Evolutionary conservation across 2,797 vertebrate species (phyloP).

Genomic region (Muraenolepis orangiensis): DNA sequence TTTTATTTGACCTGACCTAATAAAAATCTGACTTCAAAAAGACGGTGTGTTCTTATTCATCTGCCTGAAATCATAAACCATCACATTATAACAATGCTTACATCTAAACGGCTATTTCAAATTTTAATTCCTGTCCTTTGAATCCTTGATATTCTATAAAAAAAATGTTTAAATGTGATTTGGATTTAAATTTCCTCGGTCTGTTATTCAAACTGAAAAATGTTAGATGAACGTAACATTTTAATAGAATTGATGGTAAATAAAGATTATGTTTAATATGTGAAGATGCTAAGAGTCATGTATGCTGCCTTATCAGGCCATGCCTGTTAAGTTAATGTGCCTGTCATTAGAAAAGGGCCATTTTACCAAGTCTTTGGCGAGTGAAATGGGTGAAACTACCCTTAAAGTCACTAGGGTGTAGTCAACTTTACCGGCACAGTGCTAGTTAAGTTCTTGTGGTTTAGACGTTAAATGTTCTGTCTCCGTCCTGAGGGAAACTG

Average conservation of each 20-base stretch:
- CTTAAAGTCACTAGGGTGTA: neutral
- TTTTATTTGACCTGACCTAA: slow-evolving; percentile 75
- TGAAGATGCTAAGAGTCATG: neutral
- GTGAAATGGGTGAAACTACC: neutral
- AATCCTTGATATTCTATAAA: neutral
- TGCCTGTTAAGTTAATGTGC: neutral
- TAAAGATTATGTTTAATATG: neutral
- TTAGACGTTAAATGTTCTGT: neutral
- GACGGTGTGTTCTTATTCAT: slow-evolving; percentile 49
- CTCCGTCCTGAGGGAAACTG: neutral
- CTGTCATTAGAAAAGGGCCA: neutral
- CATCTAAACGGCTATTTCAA: neutral
- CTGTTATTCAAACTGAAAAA: neutral
- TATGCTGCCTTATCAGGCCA: neutral
- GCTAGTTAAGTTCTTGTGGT: neutral
- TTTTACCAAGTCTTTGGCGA: neutral
- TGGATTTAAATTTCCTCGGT: neutral
- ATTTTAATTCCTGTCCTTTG: neutral
- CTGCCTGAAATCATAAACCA: slow-evolving; percentile 14
- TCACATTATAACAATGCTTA: neutral
- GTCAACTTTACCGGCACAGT: neutral
- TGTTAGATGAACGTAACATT: neutral
- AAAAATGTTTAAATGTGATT: neutral
- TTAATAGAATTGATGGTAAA: neutral
- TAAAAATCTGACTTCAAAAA: slow-evolving; percentile 77